These are phyloP conservation scores for Cydia amplana DNA, from an alignment of 1,140 invertebrate species.

Conservation along the genomic window DNA sequence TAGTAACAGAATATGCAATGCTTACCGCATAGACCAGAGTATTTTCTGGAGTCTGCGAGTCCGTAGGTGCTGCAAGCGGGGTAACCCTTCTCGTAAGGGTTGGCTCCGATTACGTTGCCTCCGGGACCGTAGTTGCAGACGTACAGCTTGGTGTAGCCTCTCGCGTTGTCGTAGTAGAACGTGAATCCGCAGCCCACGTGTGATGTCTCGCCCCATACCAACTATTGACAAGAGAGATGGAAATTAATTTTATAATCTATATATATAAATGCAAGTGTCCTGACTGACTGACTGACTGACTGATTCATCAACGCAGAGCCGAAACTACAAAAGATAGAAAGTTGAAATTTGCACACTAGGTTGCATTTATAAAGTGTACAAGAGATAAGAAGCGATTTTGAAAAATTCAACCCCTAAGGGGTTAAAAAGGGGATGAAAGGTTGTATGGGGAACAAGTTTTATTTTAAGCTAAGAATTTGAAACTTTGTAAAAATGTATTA, in stretches of 20 bases:
- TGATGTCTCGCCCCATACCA: slow-evolving; percentile 90
- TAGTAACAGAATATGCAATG: slow-evolving; percentile 45
- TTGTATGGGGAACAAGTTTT: too few relatives aligned
- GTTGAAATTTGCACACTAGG: too few relatives aligned
- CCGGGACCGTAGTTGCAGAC: slow-evolving; percentile 93
- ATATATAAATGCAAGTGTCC: too few relatives aligned
- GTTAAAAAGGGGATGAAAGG: too few relatives aligned
- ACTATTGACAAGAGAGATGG: slow-evolving; percentile 75
- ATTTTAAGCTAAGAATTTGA: too few relatives aligned
- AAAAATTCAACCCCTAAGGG: too few relatives aligned
- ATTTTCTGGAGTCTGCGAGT: slow-evolving; percentile 85
- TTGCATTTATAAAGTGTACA: too few relatives aligned
- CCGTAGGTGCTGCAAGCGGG: slow-evolving; percentile 86
- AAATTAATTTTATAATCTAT: slow-evolving; percentile 30
- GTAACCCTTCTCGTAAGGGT: slow-evolving; percentile 87
- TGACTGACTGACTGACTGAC: too few relatives aligned
- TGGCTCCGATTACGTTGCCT: slow-evolving; percentile 87
- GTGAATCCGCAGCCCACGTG: slow-evolving; percentile 90
- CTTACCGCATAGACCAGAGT: slow-evolving; percentile 89
- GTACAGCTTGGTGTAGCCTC: slow-evolving; percentile 89
- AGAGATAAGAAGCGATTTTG: too few relatives aligned
- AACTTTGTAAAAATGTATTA: too few relatives aligned
- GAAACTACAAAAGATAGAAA: too few relatives aligned
- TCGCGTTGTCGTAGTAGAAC: slow-evolving; percentile 85
- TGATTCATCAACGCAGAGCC: too few relatives aligned